A percentile compares a stretch with the other conserved stretches of the same genome.
These are phyloP conservation scores for Hirundichthys speculiger DNA, from an alignment of 2,113 vertebrate genomes.

Conservation along the genomic window DNA sequence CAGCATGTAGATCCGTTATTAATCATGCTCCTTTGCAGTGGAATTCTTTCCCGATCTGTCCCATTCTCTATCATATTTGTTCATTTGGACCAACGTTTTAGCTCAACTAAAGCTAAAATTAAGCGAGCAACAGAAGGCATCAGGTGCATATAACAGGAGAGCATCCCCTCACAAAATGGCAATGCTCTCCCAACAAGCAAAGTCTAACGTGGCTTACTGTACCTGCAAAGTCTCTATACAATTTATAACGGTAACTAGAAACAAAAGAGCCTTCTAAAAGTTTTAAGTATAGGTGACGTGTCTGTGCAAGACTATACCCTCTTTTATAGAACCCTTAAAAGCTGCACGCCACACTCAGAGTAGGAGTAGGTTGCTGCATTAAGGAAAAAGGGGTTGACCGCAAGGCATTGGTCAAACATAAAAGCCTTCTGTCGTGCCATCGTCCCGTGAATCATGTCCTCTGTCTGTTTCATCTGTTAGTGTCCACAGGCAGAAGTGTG, in stretches of 20 bases:
- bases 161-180: too few relatives aligned
- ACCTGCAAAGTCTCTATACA: too few relatives aligned
- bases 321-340: constrained; percentile 44
- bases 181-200: too few relatives aligned
- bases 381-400: constrained; percentile 63
- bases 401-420: constrained; percentile 54
- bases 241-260: neutral
- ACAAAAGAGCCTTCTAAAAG: neutral
- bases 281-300: constrained; percentile 9
- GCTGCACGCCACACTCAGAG: constrained; percentile 17
- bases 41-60: too few relatives aligned
- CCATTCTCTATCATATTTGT: too few relatives aligned
- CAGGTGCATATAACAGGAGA: too few relatives aligned
- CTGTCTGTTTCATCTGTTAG: constrained; percentile 1
- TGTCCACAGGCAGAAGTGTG: constrained; percentile 21
- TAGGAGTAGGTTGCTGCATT: constrained; percentile 29
- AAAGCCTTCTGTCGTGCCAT: constrained; percentile 48
- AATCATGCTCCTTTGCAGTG: too few relatives aligned
- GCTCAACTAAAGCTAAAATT: too few relatives aligned
- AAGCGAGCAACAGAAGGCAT: too few relatives aligned
- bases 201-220: too few relatives aligned
- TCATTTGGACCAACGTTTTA: too few relatives aligned
- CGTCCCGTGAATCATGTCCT: neutral
- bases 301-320: neutral
- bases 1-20: too few relatives aligned